Evolutionary conservation across 1,140 invertebrate species (phyloP), one percentile per base, ranked within the genome.

Genomic region (Hypothenemus hampei): DNA sequence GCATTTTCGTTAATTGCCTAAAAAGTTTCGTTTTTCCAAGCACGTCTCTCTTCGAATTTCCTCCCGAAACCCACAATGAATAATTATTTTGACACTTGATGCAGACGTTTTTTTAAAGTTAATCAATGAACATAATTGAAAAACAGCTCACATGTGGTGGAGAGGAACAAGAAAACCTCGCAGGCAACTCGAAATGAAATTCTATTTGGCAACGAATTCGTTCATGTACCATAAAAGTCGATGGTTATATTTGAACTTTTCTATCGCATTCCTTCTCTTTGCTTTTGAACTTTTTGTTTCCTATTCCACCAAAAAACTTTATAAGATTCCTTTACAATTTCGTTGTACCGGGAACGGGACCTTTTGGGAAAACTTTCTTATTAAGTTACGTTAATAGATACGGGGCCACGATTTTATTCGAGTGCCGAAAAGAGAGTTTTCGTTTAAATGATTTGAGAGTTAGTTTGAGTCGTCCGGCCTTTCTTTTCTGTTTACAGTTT

Each of bases 351-450:
- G 29, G 29, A n/a, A 35, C 19, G 29, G 13, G 13, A 20, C n/a
- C 31, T 31, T 36, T 48, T 48, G 19, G 10, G 10, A 19, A 48
- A 48, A 48, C 13, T 48, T 48, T 48, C 43, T 48, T 48, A 48
- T 48, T 48, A 48, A 23, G 46, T 48, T 48, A 48, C 46, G 36
- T 48, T 48, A 48, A 36, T 46, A 43, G 40, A 43, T 43, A 46
- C 26, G 44, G 44, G 18, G 23, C 44, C 26, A 20, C 44, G 44
- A 33, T 46, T 31, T 46, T 46, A 33, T 19, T 7, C 40, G 19
- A 43, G 20, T n/a, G 19, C 16, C 11, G 3, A n/a, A 18, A 18
- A 43, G 23, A 11, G 23, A 43, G 8, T 43, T 43, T 43, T 18
- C 3, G 40, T n/a, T 43, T 43, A 23, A 43, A 43, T 43, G 40